These are phyloP conservation scores for Deilephila porcellus DNA, from an alignment of 2,888 invertebrate species.

Conservation along the genomic window DNA sequence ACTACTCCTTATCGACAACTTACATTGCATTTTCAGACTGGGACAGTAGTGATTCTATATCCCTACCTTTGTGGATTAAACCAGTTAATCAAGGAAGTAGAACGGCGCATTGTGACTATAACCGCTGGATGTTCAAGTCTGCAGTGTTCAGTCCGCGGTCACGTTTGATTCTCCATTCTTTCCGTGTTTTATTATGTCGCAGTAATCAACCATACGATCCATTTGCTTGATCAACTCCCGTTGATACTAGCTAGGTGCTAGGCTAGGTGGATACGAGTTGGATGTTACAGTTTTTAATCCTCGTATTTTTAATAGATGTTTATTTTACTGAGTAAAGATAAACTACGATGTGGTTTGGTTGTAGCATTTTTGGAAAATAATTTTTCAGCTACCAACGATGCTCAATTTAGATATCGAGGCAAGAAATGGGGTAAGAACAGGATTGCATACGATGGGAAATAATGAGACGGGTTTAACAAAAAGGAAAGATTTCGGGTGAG, in stretches of 20 bases:
- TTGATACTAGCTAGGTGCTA: too few relatives aligned
- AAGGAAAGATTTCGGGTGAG: too few relatives aligned
- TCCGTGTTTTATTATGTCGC: slow-evolving; percentile 40
- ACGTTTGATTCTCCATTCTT: slow-evolving; percentile 46
- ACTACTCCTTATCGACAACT: background rate
- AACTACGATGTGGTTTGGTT: too few relatives aligned
- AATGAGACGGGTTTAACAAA: too few relatives aligned
- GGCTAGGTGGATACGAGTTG: background rate
- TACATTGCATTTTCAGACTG: background rate
- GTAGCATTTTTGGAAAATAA: too few relatives aligned
- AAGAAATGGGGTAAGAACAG: too few relatives aligned
- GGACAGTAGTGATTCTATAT: background rate
- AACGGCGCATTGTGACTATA: slow-evolving; percentile 9
- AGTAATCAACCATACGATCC: slow-evolving; percentile 50
- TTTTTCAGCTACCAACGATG: too few relatives aligned
- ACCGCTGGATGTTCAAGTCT: background rate
- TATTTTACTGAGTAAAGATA: too few relatives aligned
- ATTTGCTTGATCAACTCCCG: slow-evolving; percentile 54
- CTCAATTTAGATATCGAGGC: too few relatives aligned
- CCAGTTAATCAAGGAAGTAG: slow-evolving; percentile 21
- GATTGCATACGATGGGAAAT: too few relatives aligned
- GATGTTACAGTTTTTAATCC: background rate
- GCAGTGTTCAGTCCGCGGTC: background rate
- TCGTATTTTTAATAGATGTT: slow-evolving; percentile 48
- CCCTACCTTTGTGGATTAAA: background rate